These are phyloP conservation scores for Drosophila rhopaloa DNA, from an alignment of 1,140 invertebrate species.

Conservation along the genomic window DNA sequence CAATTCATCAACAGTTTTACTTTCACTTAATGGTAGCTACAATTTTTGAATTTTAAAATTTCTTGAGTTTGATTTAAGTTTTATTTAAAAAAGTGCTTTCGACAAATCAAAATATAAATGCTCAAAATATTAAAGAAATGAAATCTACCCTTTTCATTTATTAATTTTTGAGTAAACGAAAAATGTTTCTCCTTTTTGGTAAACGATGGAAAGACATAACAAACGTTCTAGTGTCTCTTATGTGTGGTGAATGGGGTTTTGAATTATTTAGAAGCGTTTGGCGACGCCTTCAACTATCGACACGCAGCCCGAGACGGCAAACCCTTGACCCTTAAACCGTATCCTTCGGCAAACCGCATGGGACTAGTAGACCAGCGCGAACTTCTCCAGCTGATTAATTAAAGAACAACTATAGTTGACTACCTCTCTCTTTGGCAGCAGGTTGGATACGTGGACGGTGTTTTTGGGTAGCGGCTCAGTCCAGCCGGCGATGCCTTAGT, in stretches of 20 bases:
- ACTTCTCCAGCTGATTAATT: constrained; percentile 37
- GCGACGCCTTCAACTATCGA: constrained; percentile 32
- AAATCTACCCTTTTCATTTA: too few species aligned
- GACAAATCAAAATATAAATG: too few species aligned
- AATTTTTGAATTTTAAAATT: not conserved
- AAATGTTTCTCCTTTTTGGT: too few species aligned
- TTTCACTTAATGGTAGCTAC: not conserved
- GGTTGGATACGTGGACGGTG: not conserved
- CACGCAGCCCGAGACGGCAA: constrained; percentile 24
- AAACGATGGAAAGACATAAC: not conserved
- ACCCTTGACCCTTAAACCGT: constrained; percentile 8
- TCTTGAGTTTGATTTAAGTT: not conserved
- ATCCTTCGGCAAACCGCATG: not conserved
- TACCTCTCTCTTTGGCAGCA: not conserved
- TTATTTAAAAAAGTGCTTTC: too few species aligned
- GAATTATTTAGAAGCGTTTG: constrained; percentile 21
- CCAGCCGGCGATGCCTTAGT: constrained; percentile 43
- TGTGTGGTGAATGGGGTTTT: not conserved
- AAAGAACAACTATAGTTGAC: constrained; percentile 17
- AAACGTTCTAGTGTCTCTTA: not conserved
- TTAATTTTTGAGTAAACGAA: too few species aligned
- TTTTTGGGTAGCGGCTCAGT: constrained; percentile 42
- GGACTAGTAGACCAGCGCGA: constrained; percentile 12
- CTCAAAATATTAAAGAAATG: too few species aligned
- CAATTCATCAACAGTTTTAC: not conserved